Conservation (phyloP, 2,888 invertebrate genomes). For the Luperina testacea region DNA sequence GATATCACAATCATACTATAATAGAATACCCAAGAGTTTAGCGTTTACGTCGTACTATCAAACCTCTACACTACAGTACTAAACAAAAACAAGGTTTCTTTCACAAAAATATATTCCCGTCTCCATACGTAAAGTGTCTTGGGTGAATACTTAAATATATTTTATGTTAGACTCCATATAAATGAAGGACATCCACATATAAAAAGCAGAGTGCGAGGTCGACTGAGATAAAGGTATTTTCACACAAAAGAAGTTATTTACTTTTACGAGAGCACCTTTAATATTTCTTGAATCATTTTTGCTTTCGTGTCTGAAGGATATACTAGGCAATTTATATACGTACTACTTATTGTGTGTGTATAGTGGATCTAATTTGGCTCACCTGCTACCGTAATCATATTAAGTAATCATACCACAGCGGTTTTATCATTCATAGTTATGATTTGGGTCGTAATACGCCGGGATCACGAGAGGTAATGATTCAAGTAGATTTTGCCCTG, state of each 20-base stretch:
- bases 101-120: constrained; percentile 28
- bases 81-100: constrained; percentile 34
- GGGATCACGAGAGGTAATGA: constrained; percentile 36
- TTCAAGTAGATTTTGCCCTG: constrained; percentile 15
- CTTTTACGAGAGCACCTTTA: constrained; percentile 67
- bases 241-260: constrained; percentile 71
- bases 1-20: constrained; percentile 1
- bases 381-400: constrained; percentile 29
- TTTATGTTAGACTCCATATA: constrained; percentile 54
- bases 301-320: constrained; percentile 40
- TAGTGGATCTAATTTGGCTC: constrained; percentile 41
- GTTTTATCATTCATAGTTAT: constrained; percentile 43
- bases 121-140: constrained; percentile 20
- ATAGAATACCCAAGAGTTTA: background rate
- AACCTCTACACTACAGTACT: background rate
- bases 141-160: constrained; percentile 55
- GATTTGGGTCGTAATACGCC: constrained; percentile 39
- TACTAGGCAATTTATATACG: constrained; percentile 27
- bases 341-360: constrained; percentile 18
- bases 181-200: constrained; percentile 56
- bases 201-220: constrained; percentile 60
- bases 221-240: constrained; percentile 62
- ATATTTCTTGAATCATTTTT: constrained; percentile 60
- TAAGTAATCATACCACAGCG: constrained; percentile 31
- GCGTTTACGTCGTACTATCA: constrained; percentile 17